A percentile compares a stretch with the other conserved stretches of the same genome.
Evolutionary conservation across 2,888 invertebrate genomes (phyloP).

Genomic region (Thereva unica): DNA sequence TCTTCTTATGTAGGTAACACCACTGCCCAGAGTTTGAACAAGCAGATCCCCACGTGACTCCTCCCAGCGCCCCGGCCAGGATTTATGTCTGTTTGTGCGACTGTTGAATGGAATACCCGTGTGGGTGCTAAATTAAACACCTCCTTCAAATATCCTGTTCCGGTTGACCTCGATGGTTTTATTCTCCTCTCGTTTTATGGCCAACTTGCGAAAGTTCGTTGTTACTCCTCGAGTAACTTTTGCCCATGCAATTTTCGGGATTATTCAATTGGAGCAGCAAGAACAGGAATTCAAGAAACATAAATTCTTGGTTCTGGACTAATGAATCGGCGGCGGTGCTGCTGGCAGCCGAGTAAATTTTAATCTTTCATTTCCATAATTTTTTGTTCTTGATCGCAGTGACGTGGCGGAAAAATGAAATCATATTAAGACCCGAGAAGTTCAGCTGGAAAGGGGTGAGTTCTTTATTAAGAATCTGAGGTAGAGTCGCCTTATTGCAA

Average conservation of each 20-base stretch:
- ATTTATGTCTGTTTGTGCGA: slow-evolving; percentile 32
- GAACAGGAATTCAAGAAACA: slow-evolving; percentile 14
- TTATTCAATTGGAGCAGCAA: slow-evolving; percentile 25
- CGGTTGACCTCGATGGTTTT: slow-evolving; percentile 38
- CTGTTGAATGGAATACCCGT: slow-evolving; percentile 28
- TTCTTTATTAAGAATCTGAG: too few relatives aligned
- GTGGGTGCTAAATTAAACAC: slow-evolving; percentile 40
- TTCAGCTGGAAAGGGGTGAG: too few relatives aligned
- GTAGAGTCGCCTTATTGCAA: too few relatives aligned
- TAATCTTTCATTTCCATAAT: too few relatives aligned
- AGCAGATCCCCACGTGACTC: slow-evolving; percentile 16
- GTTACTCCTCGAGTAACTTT: slow-evolving; percentile 18
- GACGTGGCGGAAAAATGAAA: too few relatives aligned
- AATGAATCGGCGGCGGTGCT: background rate
- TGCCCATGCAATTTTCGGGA: slow-evolving; percentile 23
- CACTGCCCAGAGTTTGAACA: slow-evolving; percentile 9
- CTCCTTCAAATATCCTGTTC: slow-evolving; percentile 41
- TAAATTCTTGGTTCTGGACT: slow-evolving; percentile 3
- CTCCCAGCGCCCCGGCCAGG: background rate
- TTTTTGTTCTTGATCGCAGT: too few relatives aligned
- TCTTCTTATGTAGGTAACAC: background rate
- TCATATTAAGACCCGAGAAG: too few relatives aligned
- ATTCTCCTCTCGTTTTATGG: slow-evolving; percentile 18
- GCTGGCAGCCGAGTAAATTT: background rate
- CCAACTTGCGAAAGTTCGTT: slow-evolving; percentile 9